Conservation (phyloP, 2,888 invertebrate genomes). For the Drosophila lutescens region DNA sequence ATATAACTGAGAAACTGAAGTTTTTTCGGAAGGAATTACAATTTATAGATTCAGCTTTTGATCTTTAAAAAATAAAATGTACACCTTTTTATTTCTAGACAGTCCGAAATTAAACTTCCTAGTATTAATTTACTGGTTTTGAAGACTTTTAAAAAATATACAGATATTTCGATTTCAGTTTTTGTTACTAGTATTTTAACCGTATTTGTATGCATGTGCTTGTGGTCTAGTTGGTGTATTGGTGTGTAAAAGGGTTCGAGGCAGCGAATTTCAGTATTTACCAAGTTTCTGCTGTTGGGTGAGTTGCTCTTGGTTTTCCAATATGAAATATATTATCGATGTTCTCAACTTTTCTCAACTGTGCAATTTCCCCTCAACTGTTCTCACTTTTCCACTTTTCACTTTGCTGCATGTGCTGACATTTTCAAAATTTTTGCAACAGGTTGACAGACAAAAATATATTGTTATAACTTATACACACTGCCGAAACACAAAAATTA, state of each 20-base stretch:
- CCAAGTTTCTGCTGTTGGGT: constrained; percentile 31
- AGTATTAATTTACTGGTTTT: too few species aligned
- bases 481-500: too few species aligned
- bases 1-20: not conserved
- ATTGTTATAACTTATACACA: not conserved
- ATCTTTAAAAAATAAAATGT: too few species aligned
- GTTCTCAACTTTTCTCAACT: constrained; percentile 57
- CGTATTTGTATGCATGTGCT: constrained; percentile 16
- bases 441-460: constrained; percentile 8
- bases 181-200: not conserved
- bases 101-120: too few species aligned
- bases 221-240: constrained; percentile 20
- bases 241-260: constrained; percentile 6
- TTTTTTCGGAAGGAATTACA: not conserved
- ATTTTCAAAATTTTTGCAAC: constrained; percentile 11
- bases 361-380: constrained; percentile 31
- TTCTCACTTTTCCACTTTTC: constrained; percentile 19
- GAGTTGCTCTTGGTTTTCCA: constrained; percentile 52
- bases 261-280: constrained; percentile 27
- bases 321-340: constrained; percentile 65
- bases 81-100: too few species aligned
- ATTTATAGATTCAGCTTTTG: too few species aligned
- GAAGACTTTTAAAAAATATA: too few species aligned
- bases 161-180: too few species aligned
- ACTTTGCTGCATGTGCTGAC: constrained; percentile 4